Conservation (phyloP, 2,113 vertebrate genomes). For the Pitta sordida region DNA sequence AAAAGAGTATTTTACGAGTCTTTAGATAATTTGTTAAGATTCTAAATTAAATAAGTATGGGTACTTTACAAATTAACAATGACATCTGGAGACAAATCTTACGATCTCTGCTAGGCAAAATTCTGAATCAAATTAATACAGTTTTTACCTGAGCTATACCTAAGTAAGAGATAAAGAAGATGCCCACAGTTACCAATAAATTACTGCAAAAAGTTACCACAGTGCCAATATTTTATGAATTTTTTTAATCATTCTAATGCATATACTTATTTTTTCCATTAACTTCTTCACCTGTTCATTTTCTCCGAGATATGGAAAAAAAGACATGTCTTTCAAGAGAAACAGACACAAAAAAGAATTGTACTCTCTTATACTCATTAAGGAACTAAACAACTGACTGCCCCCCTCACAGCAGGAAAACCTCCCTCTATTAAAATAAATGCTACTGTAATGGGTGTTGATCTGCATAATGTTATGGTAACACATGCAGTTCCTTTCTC, state of each 20-base stretch:
- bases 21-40: not conserved
- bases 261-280: not conserved
- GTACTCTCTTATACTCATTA: not conserved
- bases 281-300: not conserved
- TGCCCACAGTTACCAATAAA: not conserved
- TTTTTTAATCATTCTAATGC: not conserved
- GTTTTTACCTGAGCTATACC: not conserved
- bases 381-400: not conserved
- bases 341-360: not conserved
- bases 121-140: not conserved
- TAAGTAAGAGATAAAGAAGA: not conserved
- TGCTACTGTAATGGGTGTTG: not conserved
- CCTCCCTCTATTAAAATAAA: not conserved
- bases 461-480: slow-evolving; percentile 1
- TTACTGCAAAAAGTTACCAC: too few species aligned
- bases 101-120: not conserved
- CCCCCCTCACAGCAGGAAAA: not conserved
- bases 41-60: not conserved
- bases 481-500: not conserved
- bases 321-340: not conserved
- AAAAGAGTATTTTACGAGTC: not conserved
- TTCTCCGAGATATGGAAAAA: not conserved
- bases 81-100: not conserved
- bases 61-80: not conserved
- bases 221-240: too few species aligned